These are phyloP conservation scores for Lithophane semibrunnea DNA, from an alignment of 2,888 invertebrate species.

Conservation along the genomic window DNA sequence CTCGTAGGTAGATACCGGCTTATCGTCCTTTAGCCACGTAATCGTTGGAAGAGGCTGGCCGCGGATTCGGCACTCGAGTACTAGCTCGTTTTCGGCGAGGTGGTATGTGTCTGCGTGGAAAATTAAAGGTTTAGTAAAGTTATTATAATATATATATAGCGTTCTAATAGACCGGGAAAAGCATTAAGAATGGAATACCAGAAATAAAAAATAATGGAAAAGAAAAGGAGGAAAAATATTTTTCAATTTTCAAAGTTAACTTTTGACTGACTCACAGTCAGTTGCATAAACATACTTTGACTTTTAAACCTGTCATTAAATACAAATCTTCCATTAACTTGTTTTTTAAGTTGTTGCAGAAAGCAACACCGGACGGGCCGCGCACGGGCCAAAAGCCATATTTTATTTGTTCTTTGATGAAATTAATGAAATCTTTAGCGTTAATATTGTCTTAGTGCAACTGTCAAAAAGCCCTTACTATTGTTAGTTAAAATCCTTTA, in stretches of 20 bases:
- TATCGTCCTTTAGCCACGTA: conserved; percentile 94
- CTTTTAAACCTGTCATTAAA: too few relatives aligned
- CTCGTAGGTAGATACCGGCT: conserved; percentile 88
- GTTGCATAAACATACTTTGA: too few relatives aligned
- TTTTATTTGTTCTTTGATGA: too few relatives aligned
- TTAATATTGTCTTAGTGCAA: too few relatives aligned
- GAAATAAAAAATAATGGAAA: background rate
- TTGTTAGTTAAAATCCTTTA: too few relatives aligned
- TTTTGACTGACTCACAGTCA: background rate
- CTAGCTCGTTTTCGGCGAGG: conserved; percentile 93
- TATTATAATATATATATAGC: background rate
- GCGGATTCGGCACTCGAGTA: conserved; percentile 94
- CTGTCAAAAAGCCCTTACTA: too few relatives aligned
- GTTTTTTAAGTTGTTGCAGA: too few relatives aligned
- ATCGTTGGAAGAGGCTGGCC: conserved; percentile 94
- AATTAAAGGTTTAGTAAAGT: background rate
- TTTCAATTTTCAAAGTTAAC: background rate
- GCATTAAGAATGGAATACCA: background rate
- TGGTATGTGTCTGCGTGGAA: conserved; percentile 92
- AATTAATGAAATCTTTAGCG: too few relatives aligned
- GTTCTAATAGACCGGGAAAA: background rate
- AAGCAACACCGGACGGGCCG: too few relatives aligned
- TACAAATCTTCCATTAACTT: too few relatives aligned
- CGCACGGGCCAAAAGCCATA: too few relatives aligned
- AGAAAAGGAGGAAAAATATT: background rate